Base-by-base conservation (phyloP, 2,113 vertebrate genomes). In the Gadus chalcogrammus region DNA sequence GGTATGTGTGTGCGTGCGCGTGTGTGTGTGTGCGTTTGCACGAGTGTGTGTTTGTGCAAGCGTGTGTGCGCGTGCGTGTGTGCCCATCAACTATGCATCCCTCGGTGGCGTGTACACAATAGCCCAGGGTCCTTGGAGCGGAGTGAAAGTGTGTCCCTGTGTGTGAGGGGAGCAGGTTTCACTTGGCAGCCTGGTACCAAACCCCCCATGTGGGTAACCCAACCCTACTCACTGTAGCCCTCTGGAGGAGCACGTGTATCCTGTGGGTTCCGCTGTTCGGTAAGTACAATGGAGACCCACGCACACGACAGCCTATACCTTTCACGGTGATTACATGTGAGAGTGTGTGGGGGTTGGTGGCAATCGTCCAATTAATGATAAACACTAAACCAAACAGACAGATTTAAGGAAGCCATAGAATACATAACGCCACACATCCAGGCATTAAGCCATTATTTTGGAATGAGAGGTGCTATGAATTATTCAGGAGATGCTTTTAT, bases 1-100 rank as follows among this genome's bases (percentile, higher is more conserved):
- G 2, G 24, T 24, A 24, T 24, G 24, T 24, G 24, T 24, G 24
- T 24, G 24, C 22, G 22, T 24, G 22, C 22, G 22, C 22, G 22
- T 24, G 22, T 24, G 31, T 24, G 31, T 31, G 31, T 31, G 31
- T 31, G 31, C 5, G 31, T 31, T 31, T 31, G 31, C 31, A 24
- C 22, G 24, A 24, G 24, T 24, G 24, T 24, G 24, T 24, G 24
- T 24, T 24, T 24, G 9, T 18, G 20, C 60, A 61, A n/a, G 3
- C 60, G 20, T 28, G 9, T 22, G 68, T 66, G 75, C 75, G 73
- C 67, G 70, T 68, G 73, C 67, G 79, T 76, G 73, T 67, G 69
- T 67, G 73, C 67, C 79, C 76, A 84, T 90, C 53, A 89, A 89
- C 88, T 85, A 80, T 91, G 79, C 67, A 90, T 91, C 89, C 83